Evolutionary conservation across 1,140 invertebrate genomes (phyloP).

Genomic region (Pogonomyrmex californicus): DNA sequence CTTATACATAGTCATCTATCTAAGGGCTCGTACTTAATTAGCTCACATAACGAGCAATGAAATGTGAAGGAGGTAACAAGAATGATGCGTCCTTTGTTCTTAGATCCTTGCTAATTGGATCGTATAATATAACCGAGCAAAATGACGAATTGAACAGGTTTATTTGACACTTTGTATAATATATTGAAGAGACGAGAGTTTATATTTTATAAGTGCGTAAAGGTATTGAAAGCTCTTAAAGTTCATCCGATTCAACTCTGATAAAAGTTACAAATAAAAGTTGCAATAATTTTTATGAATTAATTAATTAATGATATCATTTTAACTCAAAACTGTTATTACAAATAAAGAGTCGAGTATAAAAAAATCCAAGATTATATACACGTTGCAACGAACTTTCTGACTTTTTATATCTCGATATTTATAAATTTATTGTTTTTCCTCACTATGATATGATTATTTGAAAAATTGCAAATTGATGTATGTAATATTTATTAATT

Average conservation of each 20-base stretch:
- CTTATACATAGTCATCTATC: slow-evolving; percentile 38
- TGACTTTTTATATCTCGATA: neutral
- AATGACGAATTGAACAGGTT: slow-evolving; percentile 73
- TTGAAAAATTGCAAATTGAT: neutral
- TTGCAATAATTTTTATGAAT: neutral
- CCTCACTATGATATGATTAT: neutral
- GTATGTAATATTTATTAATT: slow-evolving; percentile 7
- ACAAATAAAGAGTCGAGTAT: neutral
- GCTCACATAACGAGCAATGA: slow-evolving; percentile 66
- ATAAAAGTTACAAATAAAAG: slow-evolving; percentile 30
- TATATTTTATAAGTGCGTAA: neutral
- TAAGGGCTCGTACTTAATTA: slow-evolving; percentile 67
- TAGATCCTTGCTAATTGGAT: slow-evolving; percentile 72
- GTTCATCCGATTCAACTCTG: neutral
- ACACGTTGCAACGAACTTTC: neutral
- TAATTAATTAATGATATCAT: neutral
- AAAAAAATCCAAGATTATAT: neutral
- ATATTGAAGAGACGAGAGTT: slow-evolving; percentile 47
- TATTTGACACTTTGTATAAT: slow-evolving; percentile 60
- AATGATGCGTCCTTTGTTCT: slow-evolving; percentile 72
- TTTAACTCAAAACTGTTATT: neutral
- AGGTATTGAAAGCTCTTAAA: neutral
- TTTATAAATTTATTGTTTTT: neutral
- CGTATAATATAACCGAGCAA: slow-evolving; percentile 70
- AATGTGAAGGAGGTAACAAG: slow-evolving; percentile 70